Evolutionary conservation across 1,140 invertebrate species (phyloP).

Genomic region (Nixonia krombeini): DNA sequence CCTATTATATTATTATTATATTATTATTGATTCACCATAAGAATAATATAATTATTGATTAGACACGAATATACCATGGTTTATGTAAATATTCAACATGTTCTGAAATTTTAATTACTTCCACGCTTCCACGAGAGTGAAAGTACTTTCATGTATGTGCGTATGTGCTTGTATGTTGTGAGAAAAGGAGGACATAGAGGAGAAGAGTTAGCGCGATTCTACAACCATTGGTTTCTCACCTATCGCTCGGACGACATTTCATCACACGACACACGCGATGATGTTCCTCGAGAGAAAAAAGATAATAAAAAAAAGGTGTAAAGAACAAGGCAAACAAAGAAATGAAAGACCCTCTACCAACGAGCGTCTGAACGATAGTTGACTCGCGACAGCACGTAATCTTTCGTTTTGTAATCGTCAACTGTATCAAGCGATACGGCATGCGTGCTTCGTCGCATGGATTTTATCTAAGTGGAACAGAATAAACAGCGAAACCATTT

Average conservation of each 20-base stretch:
- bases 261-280: too few relatives aligned
- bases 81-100: slow-evolving; percentile 49
- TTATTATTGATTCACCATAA: slow-evolving; percentile 43
- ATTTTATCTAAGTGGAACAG: not conserved
- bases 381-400: not conserved
- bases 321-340: too few relatives aligned
- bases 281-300: not conserved
- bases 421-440: too few relatives aligned
- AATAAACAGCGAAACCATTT: not conserved
- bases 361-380: not conserved
- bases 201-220: not conserved
- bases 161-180: too few relatives aligned
- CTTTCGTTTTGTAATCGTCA: not conserved
- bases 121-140: not conserved
- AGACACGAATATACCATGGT: slow-evolving; percentile 51
- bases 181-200: too few relatives aligned
- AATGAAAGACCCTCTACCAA: too few relatives aligned
- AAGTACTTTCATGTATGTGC: too few relatives aligned
- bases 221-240: too few relatives aligned
- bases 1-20: slow-evolving; percentile 42
- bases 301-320: not conserved
- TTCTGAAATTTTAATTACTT: slow-evolving; percentile 27
- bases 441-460: not conserved
- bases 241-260: not conserved
- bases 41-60: slow-evolving; percentile 52